Evolutionary conservation across 2,797 vertebrate species (phyloP), one percentile per base, ranked within the genome.

Genomic region (Sebastes matsubarae): DNA sequence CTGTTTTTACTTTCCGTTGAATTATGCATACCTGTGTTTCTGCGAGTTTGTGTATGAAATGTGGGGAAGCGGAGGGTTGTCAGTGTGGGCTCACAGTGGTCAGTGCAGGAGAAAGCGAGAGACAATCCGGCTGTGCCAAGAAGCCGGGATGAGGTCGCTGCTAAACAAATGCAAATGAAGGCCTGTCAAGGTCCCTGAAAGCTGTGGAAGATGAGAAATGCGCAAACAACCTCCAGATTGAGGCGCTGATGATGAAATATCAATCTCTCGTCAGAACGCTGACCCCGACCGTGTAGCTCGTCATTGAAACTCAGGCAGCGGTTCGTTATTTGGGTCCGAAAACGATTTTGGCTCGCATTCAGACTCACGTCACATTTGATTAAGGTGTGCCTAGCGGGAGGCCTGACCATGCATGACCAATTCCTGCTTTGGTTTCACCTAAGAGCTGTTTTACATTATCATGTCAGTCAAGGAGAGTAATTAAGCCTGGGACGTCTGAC

Each of bases 401-500:
- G 82, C 60, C 88, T 81, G 88, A 88, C 90, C 92, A 88, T 89
- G 93, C 90, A 83, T 88, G 90, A 91, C 91, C 92, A 89, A 93
- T 89, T 87, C 91, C 85, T 90, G 89, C 93, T 92, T 91, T 90
- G 88, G 86, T 91, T 93, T 90, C 91, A 93, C 92, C 92, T 92
- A 79, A 87, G 88, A 68, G 24, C 92, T 92, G 89, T 93, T 94
- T 93, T 93, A 91, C 92, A 93, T 94, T 92, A 94, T 94, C 89
- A 90, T 85, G 93, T 92, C 94, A 92, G 84, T 92, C 91, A 89
- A 79, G 75, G 68, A 73, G 89, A 87, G 81, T 93, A 92, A 94
- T 94, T 92, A 93, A 85, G 84, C 42, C 70, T 4, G 68, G 79
- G 81, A 86, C 32, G 79, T 82, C 84, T 91, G 89, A 92, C 80